A percentile compares a stretch with the other conserved stretches of the same genome.
Evolutionary conservation across 1,140 invertebrate genomes (phyloP).

Genomic region (Drosophila miranda): DNA sequence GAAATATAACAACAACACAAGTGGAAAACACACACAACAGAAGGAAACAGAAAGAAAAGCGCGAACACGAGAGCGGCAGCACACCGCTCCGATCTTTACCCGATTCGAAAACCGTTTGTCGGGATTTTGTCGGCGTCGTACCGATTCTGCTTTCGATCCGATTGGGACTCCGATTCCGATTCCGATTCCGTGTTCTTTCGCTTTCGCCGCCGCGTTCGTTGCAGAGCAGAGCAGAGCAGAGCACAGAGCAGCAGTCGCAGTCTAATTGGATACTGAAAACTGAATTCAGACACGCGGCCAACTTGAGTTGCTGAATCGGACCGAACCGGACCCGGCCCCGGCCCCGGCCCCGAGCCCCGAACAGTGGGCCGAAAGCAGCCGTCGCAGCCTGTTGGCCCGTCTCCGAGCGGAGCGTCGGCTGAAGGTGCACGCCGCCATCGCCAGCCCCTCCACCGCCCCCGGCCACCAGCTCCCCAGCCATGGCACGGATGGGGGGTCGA

Average conservation of each 20-base stretch:
- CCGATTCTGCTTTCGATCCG: slow-evolving; percentile 1
- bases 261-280: slow-evolving; percentile 78
- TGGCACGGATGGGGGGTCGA: slow-evolving; percentile 43
- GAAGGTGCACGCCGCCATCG: slow-evolving; percentile 21
- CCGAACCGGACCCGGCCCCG: slow-evolving; percentile 23
- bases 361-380: slow-evolving; percentile 69
- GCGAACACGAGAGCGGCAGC: slow-evolving; percentile 32
- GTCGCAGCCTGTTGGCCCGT: slow-evolving; percentile 71
- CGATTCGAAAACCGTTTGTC: slow-evolving; percentile 48
- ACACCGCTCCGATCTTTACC: slow-evolving; percentile 20
- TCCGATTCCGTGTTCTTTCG: neutral
- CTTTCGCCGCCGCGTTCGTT: slow-evolving; percentile 22
- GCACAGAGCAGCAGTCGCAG: slow-evolving; percentile 67
- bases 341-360: slow-evolving; percentile 61
- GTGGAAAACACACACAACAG: too few species aligned
- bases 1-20: too few species aligned
- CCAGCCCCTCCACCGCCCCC: neutral
- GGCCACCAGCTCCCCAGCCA: slow-evolving; percentile 1
- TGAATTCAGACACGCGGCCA: slow-evolving; percentile 59
- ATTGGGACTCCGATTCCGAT: neutral
- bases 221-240: slow-evolving; percentile 6
- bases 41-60: slow-evolving; percentile 23
- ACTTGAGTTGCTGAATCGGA: slow-evolving; percentile 54
- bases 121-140: slow-evolving; percentile 20
- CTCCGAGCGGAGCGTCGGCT: slow-evolving; percentile 42